Evolutionary conservation across 2,113 vertebrate species (phyloP).

Genomic region (Coreoperca whiteheadi): DNA sequence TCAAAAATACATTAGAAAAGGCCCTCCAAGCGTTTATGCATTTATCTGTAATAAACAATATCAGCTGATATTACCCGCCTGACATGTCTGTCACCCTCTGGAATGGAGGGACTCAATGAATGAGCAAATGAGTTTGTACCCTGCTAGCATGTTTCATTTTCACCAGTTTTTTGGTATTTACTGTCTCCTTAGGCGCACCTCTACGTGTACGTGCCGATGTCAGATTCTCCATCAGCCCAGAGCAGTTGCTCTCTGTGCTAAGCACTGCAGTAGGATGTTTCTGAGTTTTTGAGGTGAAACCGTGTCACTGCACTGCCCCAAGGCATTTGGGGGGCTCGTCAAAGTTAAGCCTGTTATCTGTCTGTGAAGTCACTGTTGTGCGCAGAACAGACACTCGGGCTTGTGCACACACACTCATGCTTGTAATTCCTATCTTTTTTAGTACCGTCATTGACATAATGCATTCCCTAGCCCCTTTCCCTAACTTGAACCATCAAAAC

Average conservation of each 20-base stretch:
- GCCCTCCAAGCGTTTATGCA: not conserved
- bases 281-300: slow-evolving; percentile 63
- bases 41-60: not conserved
- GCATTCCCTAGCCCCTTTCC: no score
- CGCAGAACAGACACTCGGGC: slow-evolving; percentile 1
- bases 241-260: slow-evolving; percentile 35
- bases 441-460: no score
- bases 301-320: slow-evolving; percentile 56
- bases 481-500: no score
- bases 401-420: not conserved
- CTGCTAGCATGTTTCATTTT: slow-evolving; percentile 1
- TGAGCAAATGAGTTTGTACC: slow-evolving; percentile 25
- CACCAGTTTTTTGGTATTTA: slow-evolving; percentile 1
- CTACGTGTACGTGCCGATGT: slow-evolving; percentile 26
- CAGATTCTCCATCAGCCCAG: slow-evolving; percentile 41
- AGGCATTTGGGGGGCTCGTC: slow-evolving; percentile 45
- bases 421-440: no score
- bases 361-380: slow-evolving; percentile 53
- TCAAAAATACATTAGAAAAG: no score
- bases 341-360: slow-evolving; percentile 70
- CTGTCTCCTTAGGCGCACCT: not conserved
- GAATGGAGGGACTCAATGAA: slow-evolving; percentile 14
- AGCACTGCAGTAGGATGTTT: slow-evolving; percentile 54
- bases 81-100: not conserved
- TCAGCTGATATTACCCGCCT: not conserved